phyloP scores from a whole-genome alignment of 2,888 invertebrate species.

The Euspilapteryx auroguttella region DNA sequence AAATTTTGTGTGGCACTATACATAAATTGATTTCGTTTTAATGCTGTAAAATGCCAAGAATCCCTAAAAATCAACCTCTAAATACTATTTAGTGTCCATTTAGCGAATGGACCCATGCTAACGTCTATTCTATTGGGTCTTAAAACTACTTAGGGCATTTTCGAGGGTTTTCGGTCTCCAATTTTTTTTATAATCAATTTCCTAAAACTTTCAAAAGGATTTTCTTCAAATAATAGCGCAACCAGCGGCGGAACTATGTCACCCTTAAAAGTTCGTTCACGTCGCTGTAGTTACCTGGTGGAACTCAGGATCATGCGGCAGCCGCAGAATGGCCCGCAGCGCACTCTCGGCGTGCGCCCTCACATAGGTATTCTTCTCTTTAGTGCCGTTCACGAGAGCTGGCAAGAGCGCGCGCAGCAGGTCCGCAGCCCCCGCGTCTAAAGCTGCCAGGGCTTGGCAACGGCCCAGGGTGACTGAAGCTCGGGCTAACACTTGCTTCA shows the following conservation, averaged over 20 bases:
- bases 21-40: no score
- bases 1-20: no score
- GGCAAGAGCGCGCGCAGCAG: slow-evolving; percentile 80
- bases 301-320: slow-evolving; percentile 73
- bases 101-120: background rate
- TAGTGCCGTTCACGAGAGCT: slow-evolving; percentile 95
- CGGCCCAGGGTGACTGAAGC: slow-evolving; percentile 77
- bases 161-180: no score
- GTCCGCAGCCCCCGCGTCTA: slow-evolving; percentile 50
- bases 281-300: slow-evolving; percentile 62
- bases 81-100: no score
- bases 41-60: no score
- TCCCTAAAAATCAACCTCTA: no score
- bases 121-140: background rate
- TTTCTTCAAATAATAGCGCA: no score
- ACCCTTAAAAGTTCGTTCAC: background rate
- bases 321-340: slow-evolving; percentile 79
- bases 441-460: slow-evolving; percentile 60
- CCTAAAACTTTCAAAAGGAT: no score
- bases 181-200: no score
- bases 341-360: slow-evolving; percentile 93
- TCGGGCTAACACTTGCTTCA: slow-evolving; percentile 87
- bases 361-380: slow-evolving; percentile 96
- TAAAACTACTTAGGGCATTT: no score
- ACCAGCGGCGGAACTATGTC: background rate